phyloP scores from a whole-genome alignment of 2,797 vertebrate species.

The Rhinophrynus dorsalis region DNA sequence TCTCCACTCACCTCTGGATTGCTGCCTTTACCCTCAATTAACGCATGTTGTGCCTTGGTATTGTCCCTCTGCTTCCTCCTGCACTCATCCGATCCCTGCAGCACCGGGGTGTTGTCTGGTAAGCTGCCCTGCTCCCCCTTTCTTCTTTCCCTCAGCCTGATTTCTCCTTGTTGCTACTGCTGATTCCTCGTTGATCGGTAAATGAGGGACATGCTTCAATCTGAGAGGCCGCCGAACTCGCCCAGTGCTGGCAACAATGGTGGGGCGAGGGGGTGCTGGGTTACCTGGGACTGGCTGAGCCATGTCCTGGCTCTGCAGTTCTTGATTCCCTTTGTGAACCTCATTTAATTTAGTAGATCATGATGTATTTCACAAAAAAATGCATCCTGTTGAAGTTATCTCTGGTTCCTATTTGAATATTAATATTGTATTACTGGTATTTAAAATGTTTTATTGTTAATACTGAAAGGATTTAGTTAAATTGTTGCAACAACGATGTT shows the following conservation, averaged over 20 bases:
- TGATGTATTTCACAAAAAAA: too few relatives aligned
- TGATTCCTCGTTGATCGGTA: slow-evolving; percentile 1
- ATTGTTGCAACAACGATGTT: too few relatives aligned
- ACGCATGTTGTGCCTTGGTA: slow-evolving; percentile 10
- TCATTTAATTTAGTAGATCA: too few relatives aligned
- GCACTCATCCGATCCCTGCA: neutral
- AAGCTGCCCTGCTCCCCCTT: neutral
- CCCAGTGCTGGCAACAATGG: slow-evolving; percentile 9
- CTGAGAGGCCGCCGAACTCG: too few relatives aligned
- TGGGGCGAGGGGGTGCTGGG: neutral
- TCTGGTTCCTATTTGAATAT: too few relatives aligned
- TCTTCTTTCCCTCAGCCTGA: neutral
- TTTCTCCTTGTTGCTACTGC: slow-evolving; percentile 1
- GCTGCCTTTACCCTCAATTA: neutral
- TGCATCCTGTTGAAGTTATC: too few relatives aligned
- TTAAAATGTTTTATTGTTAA: too few relatives aligned
- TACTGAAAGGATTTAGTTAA: too few relatives aligned
- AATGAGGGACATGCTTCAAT: slow-evolving; percentile 21
- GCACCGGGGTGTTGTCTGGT: slow-evolving; percentile 28
- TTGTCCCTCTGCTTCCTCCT: neutral
- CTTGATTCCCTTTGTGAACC: too few relatives aligned
- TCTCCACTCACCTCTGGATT: neutral
- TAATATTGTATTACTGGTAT: too few relatives aligned
- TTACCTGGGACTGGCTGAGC: neutral
- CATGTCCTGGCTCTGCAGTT: too few relatives aligned